Base-by-base conservation (phyloP, 2,113 vertebrate genomes). In the Stigmatopora argus region DNA sequence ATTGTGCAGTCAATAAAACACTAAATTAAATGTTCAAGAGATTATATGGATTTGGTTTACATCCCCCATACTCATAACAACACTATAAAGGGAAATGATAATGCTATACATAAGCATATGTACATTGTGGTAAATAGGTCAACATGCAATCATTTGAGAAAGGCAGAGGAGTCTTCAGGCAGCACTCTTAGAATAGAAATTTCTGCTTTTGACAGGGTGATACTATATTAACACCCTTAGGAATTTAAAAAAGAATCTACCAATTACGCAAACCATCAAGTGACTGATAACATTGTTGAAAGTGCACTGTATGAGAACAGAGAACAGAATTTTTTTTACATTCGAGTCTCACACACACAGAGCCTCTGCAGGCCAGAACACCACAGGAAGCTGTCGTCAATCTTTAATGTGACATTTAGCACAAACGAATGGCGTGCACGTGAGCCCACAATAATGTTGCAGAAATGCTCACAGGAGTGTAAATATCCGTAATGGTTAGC, bases 381-480 rank as follows among this genome's bases (percentile, higher is more conserved):
- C 75, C 81, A 85, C 79, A 82, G 83, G 84, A 86, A 80, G 77
- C 77, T 80, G 59, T 77, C 74, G 84, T 89, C 78, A 87, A 89
- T 86, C 75, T 86, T 89, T 89, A 78, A 88, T 82, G 78, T 82
- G 78, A 80, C 82, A 85, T 85, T 85, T 78, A 82, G 58, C 62
- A 61, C 66, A 52, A 45, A 76, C 74, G 69, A 62, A 63, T 62
- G 19, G 17, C 44, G 38, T 61, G 38, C 59, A 23, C 14, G 38
- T 38, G 19, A 7, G 41, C 31, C 13, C 53, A 56, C 23, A 11
- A 21, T 53, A 26, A 35, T 58, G 31, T 4, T 7, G 56, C 17
- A 55, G n/a, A 15, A 14, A 31, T 18, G 41, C 59, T 1, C 51
- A 70, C 65, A 62, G 23, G 68, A 63, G 2, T 65, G 12, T 2